Conservation (phyloP, 2,113 vertebrate genomes). For the Dromas ardeola region DNA sequence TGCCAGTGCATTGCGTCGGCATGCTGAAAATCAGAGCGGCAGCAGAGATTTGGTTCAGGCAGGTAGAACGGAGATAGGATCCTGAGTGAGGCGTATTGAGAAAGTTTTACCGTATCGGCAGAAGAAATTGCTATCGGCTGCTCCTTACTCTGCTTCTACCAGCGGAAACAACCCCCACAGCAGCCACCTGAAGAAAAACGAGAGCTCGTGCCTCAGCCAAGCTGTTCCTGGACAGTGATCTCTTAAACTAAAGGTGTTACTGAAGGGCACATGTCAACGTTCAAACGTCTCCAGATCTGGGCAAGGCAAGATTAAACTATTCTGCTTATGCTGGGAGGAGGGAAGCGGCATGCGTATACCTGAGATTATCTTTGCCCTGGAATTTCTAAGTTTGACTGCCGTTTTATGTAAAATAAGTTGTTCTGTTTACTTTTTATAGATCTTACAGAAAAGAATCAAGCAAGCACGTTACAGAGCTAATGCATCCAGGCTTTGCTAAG, state of each 20-base stretch:
- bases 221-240: neutral
- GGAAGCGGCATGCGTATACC: neutral
- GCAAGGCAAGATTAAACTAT: neutral
- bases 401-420: neutral
- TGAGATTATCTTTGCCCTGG: neutral
- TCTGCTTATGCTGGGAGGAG: neutral
- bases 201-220: neutral
- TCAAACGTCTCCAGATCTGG: neutral
- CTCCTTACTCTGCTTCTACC: neutral
- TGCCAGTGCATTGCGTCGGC: neutral
- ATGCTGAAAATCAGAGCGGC: neutral
- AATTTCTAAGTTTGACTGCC: neutral
- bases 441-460: neutral
- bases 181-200: neutral
- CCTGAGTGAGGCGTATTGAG: neutral
- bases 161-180: neutral
- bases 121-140: neutral
- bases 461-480: neutral
- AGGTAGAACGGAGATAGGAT: neutral
- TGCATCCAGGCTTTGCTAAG: slow-evolving; percentile 11
- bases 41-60: neutral
- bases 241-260: neutral
- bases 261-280: rapidly evolving
- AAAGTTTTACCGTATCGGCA: neutral
- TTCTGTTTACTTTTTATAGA: neutral